Conservation (phyloP, 2,113 vertebrate species). For the Nycticebus coucang region DNA sequence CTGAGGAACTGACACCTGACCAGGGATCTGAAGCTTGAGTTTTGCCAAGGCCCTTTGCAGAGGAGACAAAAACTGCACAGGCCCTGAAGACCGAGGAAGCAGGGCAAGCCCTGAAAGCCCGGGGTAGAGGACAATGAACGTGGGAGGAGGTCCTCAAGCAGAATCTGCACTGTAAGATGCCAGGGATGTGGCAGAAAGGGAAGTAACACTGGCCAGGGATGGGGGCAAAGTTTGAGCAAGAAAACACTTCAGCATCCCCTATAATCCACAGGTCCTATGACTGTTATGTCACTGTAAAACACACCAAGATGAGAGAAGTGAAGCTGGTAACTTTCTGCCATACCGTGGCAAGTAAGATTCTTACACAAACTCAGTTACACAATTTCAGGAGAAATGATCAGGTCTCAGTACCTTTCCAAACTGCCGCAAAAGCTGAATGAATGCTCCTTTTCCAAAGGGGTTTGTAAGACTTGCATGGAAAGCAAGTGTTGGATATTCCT, state of each 20-base stretch:
- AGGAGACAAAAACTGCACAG: neutral
- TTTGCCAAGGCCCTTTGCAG: neutral
- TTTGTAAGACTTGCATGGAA: conserved; percentile 99
- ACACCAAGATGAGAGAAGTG: neutral
- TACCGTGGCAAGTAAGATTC: neutral
- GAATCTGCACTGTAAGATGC: neutral
- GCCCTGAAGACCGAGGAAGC: neutral
- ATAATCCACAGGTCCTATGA: neutral
- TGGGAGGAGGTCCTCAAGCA: neutral
- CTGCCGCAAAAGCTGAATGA: conserved; percentile 97
- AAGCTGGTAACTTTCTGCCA: neutral
- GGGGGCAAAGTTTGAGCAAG: rapidly evolving
- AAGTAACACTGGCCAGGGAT: neutral
- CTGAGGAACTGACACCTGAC: neutral
- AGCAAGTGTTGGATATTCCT: conserved; percentile 95
- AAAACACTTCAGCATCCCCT: neutral
- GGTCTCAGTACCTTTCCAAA: conserved; percentile 94
- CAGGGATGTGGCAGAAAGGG: neutral
- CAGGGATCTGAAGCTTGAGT: neutral
- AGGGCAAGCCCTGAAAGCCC: neutral
- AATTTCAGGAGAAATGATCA: neutral
- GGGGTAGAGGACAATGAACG: neutral
- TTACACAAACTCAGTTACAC: neutral
- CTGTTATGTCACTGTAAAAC: neutral
- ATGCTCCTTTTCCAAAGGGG: conserved; percentile 97